Conservation (phyloP, 2,797 vertebrate genomes). For the Propithecus deckenii region DNA sequence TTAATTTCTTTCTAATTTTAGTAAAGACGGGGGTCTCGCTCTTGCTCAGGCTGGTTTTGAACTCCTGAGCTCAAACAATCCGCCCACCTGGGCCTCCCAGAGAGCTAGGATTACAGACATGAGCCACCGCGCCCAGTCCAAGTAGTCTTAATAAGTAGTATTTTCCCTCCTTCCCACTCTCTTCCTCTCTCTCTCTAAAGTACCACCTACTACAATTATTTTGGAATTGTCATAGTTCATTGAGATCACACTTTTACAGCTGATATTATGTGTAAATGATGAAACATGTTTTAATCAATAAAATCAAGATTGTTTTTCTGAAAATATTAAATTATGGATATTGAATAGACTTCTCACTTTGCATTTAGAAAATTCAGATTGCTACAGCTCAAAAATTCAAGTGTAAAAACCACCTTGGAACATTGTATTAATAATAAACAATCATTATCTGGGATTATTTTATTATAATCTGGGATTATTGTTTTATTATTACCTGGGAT, state of each 20-base stretch:
- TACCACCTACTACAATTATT: background rate
- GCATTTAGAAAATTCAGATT: conserved; percentile 5
- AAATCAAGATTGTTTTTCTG: conserved; percentile 2
- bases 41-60: too few relatives aligned
- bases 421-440: background rate
- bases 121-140: too few relatives aligned
- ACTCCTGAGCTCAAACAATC: too few relatives aligned
- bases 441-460: background rate
- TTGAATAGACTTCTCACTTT: background rate
- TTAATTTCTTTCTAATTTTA: too few relatives aligned
- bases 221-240: background rate
- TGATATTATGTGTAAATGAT: background rate
- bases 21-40: too few relatives aligned
- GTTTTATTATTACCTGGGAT: background rate
- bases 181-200: background rate
- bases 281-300: background rate
- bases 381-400: background rate
- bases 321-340: conserved; percentile 8
- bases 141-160: background rate
- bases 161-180: background rate
- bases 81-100: too few relatives aligned
- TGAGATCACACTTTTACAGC: background rate
- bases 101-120: too few relatives aligned
- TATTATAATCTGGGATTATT: background rate
- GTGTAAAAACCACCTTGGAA: background rate